Base-by-base conservation (phyloP, 2,797 vertebrate species). In the Takifugu rubripes region DNA sequence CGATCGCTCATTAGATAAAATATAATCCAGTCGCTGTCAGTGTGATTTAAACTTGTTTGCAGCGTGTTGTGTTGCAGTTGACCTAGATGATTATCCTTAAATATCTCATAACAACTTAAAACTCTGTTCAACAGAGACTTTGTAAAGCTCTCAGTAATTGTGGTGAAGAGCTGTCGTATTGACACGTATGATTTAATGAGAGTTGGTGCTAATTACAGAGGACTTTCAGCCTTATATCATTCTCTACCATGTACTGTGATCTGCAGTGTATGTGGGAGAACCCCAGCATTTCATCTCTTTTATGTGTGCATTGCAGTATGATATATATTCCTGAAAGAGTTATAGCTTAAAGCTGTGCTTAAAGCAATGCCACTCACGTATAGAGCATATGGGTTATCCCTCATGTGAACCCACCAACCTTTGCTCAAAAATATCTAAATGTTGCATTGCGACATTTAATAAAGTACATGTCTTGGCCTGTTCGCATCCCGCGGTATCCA, bases 1-100 rank as follows among this genome's bases (percentile, higher is more conserved):
- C 25, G 67, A 86, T 74, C 67, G 52, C 52, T 81, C 72, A 66
- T 70, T 24, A 62, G 56, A 53, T 45, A 25, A 61, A 66, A 72
- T 66, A 11, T 72, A 48, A 45, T 31, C 58, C 64, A 74, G 69
- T 70, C 62, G 71, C 70, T 60, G 56, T 76, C 54, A 56, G 10
- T 42, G 14, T 47, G 17, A 56, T 56, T 70, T 47, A 49, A 56
- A 50, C 31, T 52, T 10, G 12, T 47, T 52, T 60, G 33, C 57
- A n/a, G 54, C 44, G 69, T 49, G 9, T 44, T 61, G 54, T 52
- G 26, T 64, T 49, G 59, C 52, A 61, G 53, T 52, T 17, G 0
- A 14, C 15, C 9, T 59, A 49, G 48, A 25, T 52, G 48, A 21
- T 54, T 21, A n/a, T 48, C 27, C 49, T 25, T 12, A 68, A 61